Evolutionary conservation across 2,113 vertebrate species (phyloP), one percentile per base, ranked within the genome.

Genomic region (Clarias batrachus): DNA sequence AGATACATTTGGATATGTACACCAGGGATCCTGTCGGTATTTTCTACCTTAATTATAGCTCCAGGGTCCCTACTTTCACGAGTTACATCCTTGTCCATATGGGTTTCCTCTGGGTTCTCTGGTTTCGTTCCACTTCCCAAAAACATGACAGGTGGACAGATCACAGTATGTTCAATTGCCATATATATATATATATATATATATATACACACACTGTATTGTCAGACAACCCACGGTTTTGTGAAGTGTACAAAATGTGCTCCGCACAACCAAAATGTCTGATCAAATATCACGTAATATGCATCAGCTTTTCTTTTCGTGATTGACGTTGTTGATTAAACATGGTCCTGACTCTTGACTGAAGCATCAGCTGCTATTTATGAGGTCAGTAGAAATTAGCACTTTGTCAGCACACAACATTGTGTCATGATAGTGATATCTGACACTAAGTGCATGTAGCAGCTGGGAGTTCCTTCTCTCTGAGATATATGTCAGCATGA

Each of bases 361-460:
- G 52, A 66, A 59, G 27, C 76, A 54, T 52, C n/a, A 57, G 57
- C 86, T 81, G 83, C 88, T 86, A 82, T 87, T 89, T 88, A 87
- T 86, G 52, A 87, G 88, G 73, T 84, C 27, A 65, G 78, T 62
- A 86, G 85, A 89, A 88, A 89, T 88, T 87, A 86, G 82, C 3
- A 83, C 84, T 87, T 78, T 85, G 80, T 89, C 85, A 88, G 84
- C 68, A 70, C 70, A 83, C 62, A 81, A 83, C 85, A 56, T 66
- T 57, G 30, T 84, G 41, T 66, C 70, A 59, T 78, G 66, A 66
- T 83, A 82, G 73, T 59, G 88, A 89, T 89, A 90, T 80, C 57
- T 63, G 90, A 91, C 76, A 81, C 87, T 30, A 59, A 73, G 52
- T 62, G 30, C 57, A 74, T 68, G 56, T 48, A 89, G 82, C 88